A percentile compares a stretch with the other conserved stretches of the same genome.
Evolutionary conservation across 2,113 vertebrate genomes (phyloP).

Genomic region (Panurus biarmicus): DNA sequence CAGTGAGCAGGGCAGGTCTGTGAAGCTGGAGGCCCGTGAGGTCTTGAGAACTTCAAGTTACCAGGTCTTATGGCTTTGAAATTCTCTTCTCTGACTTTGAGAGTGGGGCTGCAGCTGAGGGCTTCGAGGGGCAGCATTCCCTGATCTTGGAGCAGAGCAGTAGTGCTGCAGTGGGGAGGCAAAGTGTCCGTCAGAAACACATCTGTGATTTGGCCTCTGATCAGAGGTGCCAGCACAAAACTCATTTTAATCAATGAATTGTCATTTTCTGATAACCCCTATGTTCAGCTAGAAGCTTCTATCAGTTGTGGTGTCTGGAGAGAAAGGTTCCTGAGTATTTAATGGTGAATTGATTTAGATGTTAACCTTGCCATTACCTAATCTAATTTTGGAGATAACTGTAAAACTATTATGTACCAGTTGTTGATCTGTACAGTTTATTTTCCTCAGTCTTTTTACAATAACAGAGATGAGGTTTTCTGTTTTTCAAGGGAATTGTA

Average conservation of each 20-base stretch:
- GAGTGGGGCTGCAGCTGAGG: not conserved
- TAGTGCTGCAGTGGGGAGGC: not conserved
- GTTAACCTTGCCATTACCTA: not conserved
- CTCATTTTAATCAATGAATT: not conserved
- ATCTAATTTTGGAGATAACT: not conserved
- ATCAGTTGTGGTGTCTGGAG: not conserved
- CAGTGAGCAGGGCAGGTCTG: not conserved
- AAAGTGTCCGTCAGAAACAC: not conserved
- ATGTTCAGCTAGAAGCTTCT: not conserved
- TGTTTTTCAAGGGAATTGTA: not conserved
- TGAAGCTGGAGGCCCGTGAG: not conserved
- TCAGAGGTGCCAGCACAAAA: not conserved
- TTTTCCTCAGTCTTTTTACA: not conserved
- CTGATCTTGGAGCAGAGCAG: not conserved
- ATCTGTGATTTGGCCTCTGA: not conserved
- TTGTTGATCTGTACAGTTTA: not conserved
- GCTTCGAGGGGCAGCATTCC: not conserved
- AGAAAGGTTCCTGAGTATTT: not conserved
- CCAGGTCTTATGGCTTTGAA: not conserved
- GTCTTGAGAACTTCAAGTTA: not conserved
- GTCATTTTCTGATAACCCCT: not conserved
- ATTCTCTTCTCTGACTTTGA: not conserved
- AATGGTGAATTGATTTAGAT: not conserved
- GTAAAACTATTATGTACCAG: not conserved
- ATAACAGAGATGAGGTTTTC: not conserved